A percentile compares a stretch with the other conserved stretches of the same genome.
phyloP scores from a whole-genome alignment of 2,797 vertebrate genomes.

The Pipistrellus pygmaeus region DNA sequence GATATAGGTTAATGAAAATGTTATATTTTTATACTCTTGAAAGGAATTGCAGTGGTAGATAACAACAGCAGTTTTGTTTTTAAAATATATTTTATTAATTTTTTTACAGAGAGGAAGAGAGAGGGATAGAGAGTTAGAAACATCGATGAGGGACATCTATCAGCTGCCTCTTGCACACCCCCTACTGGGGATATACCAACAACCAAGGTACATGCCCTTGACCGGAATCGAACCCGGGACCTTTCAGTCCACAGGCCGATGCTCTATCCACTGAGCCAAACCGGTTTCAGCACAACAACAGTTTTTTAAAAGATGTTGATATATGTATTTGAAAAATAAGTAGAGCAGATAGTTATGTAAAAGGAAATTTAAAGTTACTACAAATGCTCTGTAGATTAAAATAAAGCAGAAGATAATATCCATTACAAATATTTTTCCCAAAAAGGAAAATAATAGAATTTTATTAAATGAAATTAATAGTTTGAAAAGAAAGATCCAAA shows the following conservation, averaged over 20 bases:
- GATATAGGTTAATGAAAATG: not conserved
- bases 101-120: too few species aligned
- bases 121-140: too few species aligned
- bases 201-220: too few species aligned
- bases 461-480: constrained; percentile 51
- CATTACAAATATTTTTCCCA: not conserved
- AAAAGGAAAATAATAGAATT: constrained; percentile 17
- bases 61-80: not conserved
- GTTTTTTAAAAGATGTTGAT: constrained; percentile 43
- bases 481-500: not conserved
- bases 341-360: constrained; percentile 8
- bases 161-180: too few species aligned
- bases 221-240: too few species aligned
- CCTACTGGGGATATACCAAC: too few species aligned
- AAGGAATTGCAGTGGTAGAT: not conserved
- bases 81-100: too few species aligned
- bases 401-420: not conserved
- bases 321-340: not conserved
- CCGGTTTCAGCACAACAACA: not conserved
- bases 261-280: too few species aligned
- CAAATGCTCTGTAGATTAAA: not conserved
- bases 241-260: too few species aligned
- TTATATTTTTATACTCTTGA: not conserved
- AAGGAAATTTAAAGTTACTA: constrained; percentile 44
- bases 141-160: too few species aligned